phyloP scores from a whole-genome alignment of 2,797 vertebrate species.

The Hirundo rustica region DNA sequence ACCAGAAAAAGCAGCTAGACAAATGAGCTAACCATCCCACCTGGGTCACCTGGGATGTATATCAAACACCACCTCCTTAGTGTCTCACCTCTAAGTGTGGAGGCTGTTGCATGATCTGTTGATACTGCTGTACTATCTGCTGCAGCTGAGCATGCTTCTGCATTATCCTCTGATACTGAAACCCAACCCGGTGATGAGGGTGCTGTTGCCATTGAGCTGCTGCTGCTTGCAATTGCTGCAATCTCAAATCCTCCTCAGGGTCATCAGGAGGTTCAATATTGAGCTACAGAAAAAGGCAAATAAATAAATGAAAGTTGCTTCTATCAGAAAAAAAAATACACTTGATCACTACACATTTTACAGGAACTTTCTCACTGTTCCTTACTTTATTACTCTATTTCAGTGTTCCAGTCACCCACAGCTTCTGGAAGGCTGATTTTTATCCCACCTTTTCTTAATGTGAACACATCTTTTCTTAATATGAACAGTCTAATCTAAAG shows the following conservation, averaged over 20 bases:
- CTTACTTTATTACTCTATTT: not conserved
- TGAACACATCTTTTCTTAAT: not conserved
- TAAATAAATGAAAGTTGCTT: conserved; percentile 9
- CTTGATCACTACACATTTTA: not conserved
- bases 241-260: conserved; percentile 88
- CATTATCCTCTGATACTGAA: conserved; percentile 97
- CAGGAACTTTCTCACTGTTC: not conserved
- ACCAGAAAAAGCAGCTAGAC: not conserved
- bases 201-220: conserved; percentile 98
- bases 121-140: conserved; percentile 91
- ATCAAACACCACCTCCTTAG: not conserved
- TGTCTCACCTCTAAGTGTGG: conserved; percentile 84
- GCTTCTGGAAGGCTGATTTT: not conserved
- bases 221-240: conserved; percentile 92
- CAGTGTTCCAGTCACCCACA: not conserved
- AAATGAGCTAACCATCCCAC: not conserved
- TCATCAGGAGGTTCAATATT: conserved; percentile 78
- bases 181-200: conserved; percentile 90
- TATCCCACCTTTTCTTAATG: not conserved
- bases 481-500: not conserved
- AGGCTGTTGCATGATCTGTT: conserved; percentile 90
- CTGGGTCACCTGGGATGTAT: not conserved
- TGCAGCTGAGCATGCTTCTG: conserved; percentile 94
- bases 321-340: not conserved
- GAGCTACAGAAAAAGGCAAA: conserved; percentile 66